Evolutionary conservation across 92 coral and sea anemone genomes (phyloP).

Genomic region (Metridium senile): DNA sequence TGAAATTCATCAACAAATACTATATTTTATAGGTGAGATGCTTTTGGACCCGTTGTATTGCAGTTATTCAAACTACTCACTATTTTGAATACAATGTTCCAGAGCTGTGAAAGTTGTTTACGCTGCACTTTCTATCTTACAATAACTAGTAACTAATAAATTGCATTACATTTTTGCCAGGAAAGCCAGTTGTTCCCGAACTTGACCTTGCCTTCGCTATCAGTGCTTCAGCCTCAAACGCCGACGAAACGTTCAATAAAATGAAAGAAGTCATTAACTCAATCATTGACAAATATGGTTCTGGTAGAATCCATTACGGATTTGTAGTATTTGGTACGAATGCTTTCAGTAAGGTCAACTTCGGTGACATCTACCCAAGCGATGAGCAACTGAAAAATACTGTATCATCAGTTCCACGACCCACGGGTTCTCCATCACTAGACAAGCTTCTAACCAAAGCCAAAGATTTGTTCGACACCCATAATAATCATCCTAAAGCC

Average conservation of each 20-base stretch:
- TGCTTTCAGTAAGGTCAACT: conserved; percentile 44
- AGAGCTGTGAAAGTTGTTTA: too few species aligned
- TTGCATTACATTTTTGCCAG: conserved; percentile 7
- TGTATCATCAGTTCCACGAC: conserved; percentile 18
- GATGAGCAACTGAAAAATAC: conserved; percentile 31
- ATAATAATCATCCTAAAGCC: conserved; percentile 51
- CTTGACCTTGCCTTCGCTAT: conserved; percentile 69
- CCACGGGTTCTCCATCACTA: conserved; percentile 36
- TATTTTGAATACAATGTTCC: too few species aligned
- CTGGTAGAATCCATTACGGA: conserved; percentile 55
- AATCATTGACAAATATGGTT: conserved; percentile 63
- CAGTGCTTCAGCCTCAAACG: conserved; percentile 50
- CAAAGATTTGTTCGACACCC: conserved; percentile 41
- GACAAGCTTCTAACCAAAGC: conserved; percentile 50
- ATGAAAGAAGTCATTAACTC: conserved; percentile 55
- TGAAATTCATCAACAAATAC: too few species aligned
- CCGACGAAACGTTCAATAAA: conserved; percentile 39
- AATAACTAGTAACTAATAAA: too few species aligned
- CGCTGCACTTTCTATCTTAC: too few species aligned
- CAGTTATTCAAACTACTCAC: too few species aligned
- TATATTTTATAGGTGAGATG: too few species aligned
- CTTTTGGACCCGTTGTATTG: too few species aligned
- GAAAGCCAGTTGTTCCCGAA: conserved; percentile 53
- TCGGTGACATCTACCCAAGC: conserved; percentile 39
- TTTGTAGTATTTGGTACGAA: conserved; percentile 61